Evolutionary conservation across 2,797 vertebrate genomes (phyloP).

Genomic region (Neosalanx taihuensis): DNA sequence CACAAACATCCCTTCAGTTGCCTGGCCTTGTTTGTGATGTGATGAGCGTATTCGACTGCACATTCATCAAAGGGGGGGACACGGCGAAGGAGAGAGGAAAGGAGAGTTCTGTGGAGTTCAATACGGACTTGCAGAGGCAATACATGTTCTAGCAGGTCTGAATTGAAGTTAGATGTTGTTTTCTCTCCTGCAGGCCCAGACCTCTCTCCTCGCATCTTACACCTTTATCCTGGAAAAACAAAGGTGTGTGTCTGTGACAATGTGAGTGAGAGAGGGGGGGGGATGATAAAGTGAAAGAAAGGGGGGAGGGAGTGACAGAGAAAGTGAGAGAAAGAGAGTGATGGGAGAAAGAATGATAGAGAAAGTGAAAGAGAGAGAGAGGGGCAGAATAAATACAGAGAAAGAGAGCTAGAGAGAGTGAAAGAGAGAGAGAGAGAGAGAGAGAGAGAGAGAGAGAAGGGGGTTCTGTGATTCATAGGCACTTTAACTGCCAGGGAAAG

Average conservation of each 20-base stretch:
- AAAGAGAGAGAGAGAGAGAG: constrained; percentile 12
- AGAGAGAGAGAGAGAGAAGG: constrained; percentile 9
- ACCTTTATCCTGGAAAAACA: not conserved
- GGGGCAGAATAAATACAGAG: no score
- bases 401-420: constrained; percentile 32
- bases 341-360: no score
- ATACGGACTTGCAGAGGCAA: no score
- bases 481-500: constrained; percentile 65
- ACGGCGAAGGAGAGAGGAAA: no score
- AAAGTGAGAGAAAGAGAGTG: not conserved
- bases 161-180: no score
- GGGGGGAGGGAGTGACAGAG: not conserved
- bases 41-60: not conserved
- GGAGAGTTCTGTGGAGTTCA: no score
- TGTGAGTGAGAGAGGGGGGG: not conserved
- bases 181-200: not conserved
- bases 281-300: constrained; percentile 23
- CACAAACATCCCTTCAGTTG: constrained; percentile 28
- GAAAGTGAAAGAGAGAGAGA: not conserved
- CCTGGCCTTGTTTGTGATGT: constrained; percentile 35
- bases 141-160: no score
- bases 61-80: not conserved
- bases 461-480: constrained; percentile 61
- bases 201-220: not conserved
- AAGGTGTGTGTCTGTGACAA: not conserved